Conservation (phyloP, 2,888 invertebrate species). For the Hedya salicella region DNA sequence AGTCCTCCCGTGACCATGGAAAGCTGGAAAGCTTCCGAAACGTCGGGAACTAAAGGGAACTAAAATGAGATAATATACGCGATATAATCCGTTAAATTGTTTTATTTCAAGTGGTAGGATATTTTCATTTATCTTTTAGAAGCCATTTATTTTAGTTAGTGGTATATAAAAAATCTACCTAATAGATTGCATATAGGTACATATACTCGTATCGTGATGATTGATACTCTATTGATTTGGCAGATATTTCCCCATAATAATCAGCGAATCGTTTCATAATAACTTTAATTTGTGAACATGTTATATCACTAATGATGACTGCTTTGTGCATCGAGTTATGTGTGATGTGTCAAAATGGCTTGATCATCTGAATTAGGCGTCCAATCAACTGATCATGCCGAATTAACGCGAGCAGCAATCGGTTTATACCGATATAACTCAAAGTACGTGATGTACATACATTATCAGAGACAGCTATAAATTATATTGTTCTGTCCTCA, state of each 20-base stretch:
- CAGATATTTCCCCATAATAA: neutral
- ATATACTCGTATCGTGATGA: neutral
- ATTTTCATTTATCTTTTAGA: too few relatives aligned
- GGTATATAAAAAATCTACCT: too few relatives aligned
- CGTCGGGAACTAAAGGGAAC: too few relatives aligned
- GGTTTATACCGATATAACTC: neutral
- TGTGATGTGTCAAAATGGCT: slow-evolving; percentile 20
- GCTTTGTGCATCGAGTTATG: slow-evolving; percentile 12
- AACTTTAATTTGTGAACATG: slow-evolving; percentile 9
- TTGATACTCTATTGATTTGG: slow-evolving; percentile 4
- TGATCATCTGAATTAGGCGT: slow-evolving; percentile 11
- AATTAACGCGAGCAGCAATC: slow-evolving; percentile 17
- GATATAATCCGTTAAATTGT: too few relatives aligned
- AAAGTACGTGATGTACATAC: neutral
- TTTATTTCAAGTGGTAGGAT: too few relatives aligned
- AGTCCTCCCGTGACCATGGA: too few relatives aligned
- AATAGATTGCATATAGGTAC: too few relatives aligned
- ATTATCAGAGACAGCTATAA: neutral
- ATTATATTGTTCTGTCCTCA: too few relatives aligned
- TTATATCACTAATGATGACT: slow-evolving; percentile 3
- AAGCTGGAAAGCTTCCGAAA: too few relatives aligned
- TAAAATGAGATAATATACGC: too few relatives aligned
- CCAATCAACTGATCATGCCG: slow-evolving; percentile 17
- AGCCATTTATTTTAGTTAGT: too few relatives aligned
- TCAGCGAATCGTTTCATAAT: slow-evolving; percentile 17